Evolutionary conservation across 2,113 vertebrate species (phyloP).

Genomic region (Pseudonaja textilis): DNA sequence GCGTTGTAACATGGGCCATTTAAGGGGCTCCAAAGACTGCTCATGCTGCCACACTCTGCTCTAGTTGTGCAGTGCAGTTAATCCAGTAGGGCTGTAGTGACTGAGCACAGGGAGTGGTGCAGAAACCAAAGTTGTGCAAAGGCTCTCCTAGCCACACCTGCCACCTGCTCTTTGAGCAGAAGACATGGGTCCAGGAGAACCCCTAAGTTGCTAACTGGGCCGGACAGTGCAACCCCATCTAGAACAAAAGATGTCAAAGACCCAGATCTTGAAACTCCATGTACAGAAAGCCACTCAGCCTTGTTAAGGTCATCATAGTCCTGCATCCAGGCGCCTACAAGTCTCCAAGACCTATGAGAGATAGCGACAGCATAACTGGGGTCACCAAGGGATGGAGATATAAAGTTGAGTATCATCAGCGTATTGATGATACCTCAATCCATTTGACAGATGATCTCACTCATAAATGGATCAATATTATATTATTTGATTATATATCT

Average conservation of each 20-base stretch:
- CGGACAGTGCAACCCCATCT: background rate
- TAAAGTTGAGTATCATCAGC: background rate
- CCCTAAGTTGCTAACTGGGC: background rate
- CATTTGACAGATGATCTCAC: background rate
- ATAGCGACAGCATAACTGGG: background rate
- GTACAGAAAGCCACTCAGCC: background rate
- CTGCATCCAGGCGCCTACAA: background rate
- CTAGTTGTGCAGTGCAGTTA: background rate
- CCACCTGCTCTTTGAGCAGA: background rate
- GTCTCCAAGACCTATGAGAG: background rate
- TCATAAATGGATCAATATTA: background rate
- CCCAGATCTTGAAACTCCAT: background rate
- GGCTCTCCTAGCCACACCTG: background rate
- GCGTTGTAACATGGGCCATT: background rate
- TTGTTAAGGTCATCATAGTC: background rate
- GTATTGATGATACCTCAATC: background rate
- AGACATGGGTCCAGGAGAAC: background rate
- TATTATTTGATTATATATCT: background rate
- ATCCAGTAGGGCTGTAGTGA: background rate
- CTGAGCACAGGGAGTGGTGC: background rate
- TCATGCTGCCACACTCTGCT: background rate
- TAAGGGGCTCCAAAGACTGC: background rate
- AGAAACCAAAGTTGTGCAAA: background rate
- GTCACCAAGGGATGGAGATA: background rate
- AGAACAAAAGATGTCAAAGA: background rate